A percentile compares a stretch with the other conserved stretches of the same genome.
Conservation (phyloP, 2,113 vertebrate species). For the Buteo buteo region DNA sequence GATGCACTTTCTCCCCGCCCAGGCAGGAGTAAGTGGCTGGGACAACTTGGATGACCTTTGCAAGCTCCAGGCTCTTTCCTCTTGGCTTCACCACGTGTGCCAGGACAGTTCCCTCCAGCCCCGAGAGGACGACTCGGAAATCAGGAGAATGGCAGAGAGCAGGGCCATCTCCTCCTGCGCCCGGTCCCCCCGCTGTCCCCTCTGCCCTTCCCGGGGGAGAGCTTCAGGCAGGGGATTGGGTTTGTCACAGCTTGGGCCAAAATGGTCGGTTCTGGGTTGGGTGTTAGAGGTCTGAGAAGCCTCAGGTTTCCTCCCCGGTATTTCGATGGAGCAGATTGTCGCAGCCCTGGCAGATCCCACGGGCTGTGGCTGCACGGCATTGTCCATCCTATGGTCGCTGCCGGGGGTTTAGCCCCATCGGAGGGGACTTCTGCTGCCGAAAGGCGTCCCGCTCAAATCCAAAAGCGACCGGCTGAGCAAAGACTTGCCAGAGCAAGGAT, state of each 20-base stretch:
- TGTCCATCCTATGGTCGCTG: not conserved
- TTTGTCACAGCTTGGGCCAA: not conserved
- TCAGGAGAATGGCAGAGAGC: not conserved
- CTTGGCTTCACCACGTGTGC: fast-evolving
- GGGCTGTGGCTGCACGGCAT: fast-evolving
- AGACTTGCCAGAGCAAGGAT: fast-evolving
- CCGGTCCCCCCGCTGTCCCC: fast-evolving
- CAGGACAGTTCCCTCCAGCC: not conserved
- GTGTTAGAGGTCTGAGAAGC: not conserved
- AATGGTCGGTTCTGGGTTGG: not conserved
- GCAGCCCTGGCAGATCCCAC: fast-evolving
- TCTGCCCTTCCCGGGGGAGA: not conserved
- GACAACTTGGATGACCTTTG: too few relatives aligned
- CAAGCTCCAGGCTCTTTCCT: not conserved
- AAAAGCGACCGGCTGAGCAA: fast-evolving
- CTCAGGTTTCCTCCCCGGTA: fast-evolving
- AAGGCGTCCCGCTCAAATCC: not conserved
- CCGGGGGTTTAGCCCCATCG: too few relatives aligned
- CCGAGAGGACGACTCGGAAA: too few relatives aligned
- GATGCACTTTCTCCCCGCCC: too few relatives aligned
- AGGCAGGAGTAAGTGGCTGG: not conserved
- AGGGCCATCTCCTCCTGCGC: fast-evolving
- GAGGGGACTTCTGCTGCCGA: fast-evolving
- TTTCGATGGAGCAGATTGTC: fast-evolving
- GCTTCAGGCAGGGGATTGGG: not conserved